A percentile compares a stretch with the other conserved stretches of the same genome.
Evolutionary conservation across 2,797 vertebrate species (phyloP).

Genomic region (Linurgus olivaceus): DNA sequence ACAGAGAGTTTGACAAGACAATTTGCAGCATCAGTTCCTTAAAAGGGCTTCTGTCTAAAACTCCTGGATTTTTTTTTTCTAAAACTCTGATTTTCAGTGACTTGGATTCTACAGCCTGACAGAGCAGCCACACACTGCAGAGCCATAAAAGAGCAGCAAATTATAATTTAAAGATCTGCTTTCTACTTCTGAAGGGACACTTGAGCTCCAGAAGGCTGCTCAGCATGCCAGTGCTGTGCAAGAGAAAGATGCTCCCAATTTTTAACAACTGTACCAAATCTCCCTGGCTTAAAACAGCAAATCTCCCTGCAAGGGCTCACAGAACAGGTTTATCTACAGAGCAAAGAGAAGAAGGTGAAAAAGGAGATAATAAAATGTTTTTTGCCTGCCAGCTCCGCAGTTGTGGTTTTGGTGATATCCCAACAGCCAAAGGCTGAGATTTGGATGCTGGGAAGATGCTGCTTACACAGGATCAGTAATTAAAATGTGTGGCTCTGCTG

Average conservation of each 20-base stretch:
- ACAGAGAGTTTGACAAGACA: neutral
- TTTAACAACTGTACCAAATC: neutral
- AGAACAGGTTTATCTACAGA: neutral
- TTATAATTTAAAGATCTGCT: neutral
- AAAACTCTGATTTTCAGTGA: neutral
- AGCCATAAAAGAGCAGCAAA: neutral
- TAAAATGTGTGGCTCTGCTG: neutral
- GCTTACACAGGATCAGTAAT: neutral
- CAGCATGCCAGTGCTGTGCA: accelerated
- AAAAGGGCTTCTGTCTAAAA: neutral
- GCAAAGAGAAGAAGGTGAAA: neutral
- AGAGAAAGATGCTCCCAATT: neutral
- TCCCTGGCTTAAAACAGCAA: neutral
- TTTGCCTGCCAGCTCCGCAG: neutral
- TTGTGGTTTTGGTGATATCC: neutral
- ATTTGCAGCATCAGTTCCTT: neutral
- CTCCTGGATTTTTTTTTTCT: neutral
- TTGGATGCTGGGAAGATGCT: neutral
- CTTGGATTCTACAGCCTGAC: neutral
- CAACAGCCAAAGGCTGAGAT: neutral
- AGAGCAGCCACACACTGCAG: neutral
- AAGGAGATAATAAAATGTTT: neutral
- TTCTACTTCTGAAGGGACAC: neutral
- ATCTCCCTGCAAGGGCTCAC: neutral
- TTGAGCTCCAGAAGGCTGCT: neutral